Conservation (phyloP, 2,888 invertebrate genomes). For the Coronaproctus castanopsis region DNA sequence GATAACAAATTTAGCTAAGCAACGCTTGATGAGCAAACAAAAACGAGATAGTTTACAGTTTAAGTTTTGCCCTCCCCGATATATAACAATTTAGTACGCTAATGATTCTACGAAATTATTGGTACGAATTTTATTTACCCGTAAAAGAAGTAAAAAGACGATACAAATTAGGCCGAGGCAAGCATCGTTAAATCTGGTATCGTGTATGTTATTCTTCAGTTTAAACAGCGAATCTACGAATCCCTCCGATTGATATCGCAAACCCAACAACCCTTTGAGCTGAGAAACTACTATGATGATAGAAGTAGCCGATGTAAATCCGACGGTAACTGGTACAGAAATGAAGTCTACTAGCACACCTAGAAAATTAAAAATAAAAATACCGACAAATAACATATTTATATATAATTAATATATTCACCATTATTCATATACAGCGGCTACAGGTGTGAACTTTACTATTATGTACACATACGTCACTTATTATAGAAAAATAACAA, state of each 20-base stretch:
- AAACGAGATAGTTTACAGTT: no score
- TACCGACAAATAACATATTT: no score
- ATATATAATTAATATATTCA: no score
- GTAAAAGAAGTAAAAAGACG: conserved; percentile 44
- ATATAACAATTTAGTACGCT: no score
- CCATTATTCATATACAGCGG: not conserved
- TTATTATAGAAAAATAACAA: no score
- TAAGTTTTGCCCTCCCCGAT: no score
- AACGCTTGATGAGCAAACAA: no score
- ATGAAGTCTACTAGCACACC: conserved; percentile 77
- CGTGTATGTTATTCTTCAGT: conserved; percentile 43
- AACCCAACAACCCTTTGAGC: conserved; percentile 49
- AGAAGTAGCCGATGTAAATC: conserved; percentile 78
- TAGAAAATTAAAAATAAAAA: no score
- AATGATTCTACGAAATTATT: no score
- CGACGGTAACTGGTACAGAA: conserved; percentile 70
- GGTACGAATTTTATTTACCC: no score
- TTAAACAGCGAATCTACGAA: conserved; percentile 54
- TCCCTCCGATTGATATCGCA: conserved; percentile 48
- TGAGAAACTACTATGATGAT: conserved; percentile 75
- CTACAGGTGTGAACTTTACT: not conserved
- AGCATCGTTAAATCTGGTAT: conserved; percentile 47
- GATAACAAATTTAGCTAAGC: no score
- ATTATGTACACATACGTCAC: no score
- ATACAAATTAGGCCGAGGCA: conserved; percentile 53